phyloP scores from a whole-genome alignment of 2,797 vertebrate genomes.

The Alcedo atthis region DNA sequence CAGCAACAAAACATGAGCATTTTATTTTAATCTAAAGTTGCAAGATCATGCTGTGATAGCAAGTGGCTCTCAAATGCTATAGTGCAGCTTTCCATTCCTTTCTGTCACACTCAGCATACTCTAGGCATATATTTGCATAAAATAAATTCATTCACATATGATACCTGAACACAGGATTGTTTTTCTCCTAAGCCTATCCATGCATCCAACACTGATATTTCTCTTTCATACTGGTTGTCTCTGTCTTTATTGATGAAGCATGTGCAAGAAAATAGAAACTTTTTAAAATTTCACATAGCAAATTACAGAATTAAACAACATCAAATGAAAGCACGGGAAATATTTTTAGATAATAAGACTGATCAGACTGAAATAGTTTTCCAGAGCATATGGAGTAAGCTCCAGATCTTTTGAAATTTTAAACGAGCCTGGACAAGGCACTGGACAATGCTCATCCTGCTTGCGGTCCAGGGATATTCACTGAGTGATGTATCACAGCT shows the following conservation, averaged over 20 bases:
- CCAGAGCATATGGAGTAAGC: not conserved
- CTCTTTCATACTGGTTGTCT: not conserved
- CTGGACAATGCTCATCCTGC: not conserved
- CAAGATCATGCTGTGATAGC: constrained; percentile 1
- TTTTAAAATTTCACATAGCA: not conserved
- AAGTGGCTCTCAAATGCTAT: not conserved
- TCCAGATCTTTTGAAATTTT: not conserved
- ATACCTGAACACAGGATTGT: not conserved
- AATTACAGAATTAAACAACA: not conserved
- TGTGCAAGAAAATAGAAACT: not conserved
- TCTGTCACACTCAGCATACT: not conserved
- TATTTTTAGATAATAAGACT: not conserved
- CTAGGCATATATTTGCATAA: not conserved
- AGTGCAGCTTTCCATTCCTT: constrained; percentile 7
- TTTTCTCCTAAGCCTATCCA: not conserved
- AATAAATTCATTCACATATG: not conserved
- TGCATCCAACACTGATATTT: not conserved
- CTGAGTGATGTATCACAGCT: not conserved
- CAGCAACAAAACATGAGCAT: not conserved
- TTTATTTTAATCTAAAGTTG: not conserved
- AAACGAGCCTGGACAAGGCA: not conserved
- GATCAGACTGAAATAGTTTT: not conserved
- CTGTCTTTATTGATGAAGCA: not conserved
- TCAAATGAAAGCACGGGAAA: not conserved
- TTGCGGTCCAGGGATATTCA: not conserved